Evolutionary conservation across 1,140 invertebrate species (phyloP).

Genomic region (Chlorops oryzae): DNA sequence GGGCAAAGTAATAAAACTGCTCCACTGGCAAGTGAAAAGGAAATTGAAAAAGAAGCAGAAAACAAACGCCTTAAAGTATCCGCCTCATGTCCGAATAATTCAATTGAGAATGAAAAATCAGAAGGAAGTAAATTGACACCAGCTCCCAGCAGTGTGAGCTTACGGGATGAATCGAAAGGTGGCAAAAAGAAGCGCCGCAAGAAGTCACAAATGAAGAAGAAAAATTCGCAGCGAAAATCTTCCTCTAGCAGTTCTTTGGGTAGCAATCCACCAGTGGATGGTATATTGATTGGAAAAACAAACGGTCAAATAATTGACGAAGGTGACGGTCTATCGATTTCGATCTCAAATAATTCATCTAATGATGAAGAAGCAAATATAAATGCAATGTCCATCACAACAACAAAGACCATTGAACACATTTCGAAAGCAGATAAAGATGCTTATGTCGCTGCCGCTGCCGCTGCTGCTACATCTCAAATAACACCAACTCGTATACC

Average conservation of each 20-base stretch:
- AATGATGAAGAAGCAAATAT: constrained; percentile 32
- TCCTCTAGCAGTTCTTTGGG: constrained; percentile 50
- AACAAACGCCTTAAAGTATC: constrained; percentile 1
- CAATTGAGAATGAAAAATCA: too few species aligned
- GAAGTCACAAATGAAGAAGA: constrained; percentile 72
- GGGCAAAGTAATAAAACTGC: too few species aligned
- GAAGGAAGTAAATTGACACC: constrained; percentile 35
- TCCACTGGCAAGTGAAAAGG: constrained; percentile 46
- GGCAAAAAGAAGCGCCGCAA: constrained; percentile 70
- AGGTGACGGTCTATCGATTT: constrained; percentile 13
- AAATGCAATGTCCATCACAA: constrained; percentile 9
- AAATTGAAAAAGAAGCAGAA: constrained; percentile 51
- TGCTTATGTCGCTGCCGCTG: constrained; percentile 29
- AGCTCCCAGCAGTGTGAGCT: constrained; percentile 25
- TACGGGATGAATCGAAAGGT: constrained; percentile 47
- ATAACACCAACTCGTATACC: constrained; percentile 20
- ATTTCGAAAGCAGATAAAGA: too few species aligned
- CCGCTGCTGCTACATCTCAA: constrained; percentile 22
- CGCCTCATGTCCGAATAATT: constrained; percentile 37
- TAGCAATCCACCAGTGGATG: constrained; percentile 29
- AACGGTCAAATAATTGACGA: constrained; percentile 18
- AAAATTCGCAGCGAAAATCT: constrained; percentile 64
- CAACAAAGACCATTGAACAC: constrained; percentile 12
- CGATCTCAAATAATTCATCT: constrained; percentile 25
- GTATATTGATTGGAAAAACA: neutral